Evolutionary conservation across 2,113 vertebrate genomes (phyloP).

Genomic region (Crypturellus undulatus): DNA sequence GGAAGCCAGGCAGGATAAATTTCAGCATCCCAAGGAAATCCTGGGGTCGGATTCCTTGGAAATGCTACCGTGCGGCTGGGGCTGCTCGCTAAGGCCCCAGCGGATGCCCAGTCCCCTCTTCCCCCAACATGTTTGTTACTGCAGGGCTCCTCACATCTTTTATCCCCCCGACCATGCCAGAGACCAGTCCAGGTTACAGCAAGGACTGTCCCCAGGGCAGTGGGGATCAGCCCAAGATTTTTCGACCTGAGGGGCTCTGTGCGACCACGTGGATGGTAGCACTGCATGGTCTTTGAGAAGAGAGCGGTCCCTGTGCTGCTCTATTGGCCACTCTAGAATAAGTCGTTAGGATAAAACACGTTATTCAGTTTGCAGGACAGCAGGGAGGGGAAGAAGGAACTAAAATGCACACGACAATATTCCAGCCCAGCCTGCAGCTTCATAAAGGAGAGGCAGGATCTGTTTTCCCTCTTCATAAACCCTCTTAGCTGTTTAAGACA

Average conservation of each 20-base stretch:
- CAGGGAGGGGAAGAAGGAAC: neutral
- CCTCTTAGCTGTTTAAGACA: neutral
- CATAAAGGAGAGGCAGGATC: neutral
- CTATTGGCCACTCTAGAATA: neutral
- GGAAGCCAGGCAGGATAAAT: neutral
- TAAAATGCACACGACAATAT: accelerated
- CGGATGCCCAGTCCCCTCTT: neutral
- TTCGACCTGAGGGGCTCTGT: too few relatives aligned
- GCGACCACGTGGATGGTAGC: too few relatives aligned
- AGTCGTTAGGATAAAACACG: neutral
- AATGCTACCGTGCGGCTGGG: neutral
- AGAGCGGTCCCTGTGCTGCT: neutral
- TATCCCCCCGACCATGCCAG: accelerated
- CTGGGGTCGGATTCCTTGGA: neutral
- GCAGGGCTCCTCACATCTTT: accelerated
- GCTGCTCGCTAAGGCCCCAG: neutral
- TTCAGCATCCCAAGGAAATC: neutral
- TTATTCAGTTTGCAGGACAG: neutral
- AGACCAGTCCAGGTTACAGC: accelerated
- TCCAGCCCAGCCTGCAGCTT: neutral
- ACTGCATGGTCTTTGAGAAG: accelerated
- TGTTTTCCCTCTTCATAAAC: neutral
- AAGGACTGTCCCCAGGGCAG: neutral
- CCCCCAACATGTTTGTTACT: accelerated
- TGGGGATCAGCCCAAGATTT: accelerated